Conservation (phyloP, 2,113 vertebrate genomes). For the Myotis yumanensis region DNA sequence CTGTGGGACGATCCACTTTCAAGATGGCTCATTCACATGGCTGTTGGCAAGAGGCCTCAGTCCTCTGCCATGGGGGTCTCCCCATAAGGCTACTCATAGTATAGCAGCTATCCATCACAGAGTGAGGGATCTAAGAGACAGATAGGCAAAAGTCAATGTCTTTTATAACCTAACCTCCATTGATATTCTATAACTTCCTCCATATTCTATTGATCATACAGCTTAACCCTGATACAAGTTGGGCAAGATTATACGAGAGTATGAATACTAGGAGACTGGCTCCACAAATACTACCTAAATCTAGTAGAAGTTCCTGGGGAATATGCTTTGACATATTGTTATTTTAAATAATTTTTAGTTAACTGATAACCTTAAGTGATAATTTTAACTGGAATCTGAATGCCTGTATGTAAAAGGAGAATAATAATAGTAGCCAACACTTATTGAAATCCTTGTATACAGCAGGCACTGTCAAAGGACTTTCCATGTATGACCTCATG, state of each 20-base stretch:
- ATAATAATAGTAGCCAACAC: not conserved
- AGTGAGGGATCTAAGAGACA: not conserved
- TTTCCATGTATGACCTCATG: not conserved
- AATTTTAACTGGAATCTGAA: not conserved
- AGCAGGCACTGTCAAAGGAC: not conserved
- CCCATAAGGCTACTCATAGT: not conserved
- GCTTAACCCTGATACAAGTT: not conserved
- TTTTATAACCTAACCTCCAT: not conserved
- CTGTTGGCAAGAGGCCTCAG: not conserved
- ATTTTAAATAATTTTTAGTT: constrained; percentile 27
- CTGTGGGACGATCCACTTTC: not conserved
- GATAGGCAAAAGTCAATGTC: not conserved
- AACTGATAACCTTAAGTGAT: not conserved
- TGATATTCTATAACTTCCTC: not conserved
- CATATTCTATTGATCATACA: not conserved
- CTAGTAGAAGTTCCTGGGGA: not conserved
- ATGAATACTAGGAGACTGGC: not conserved
- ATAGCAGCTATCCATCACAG: not conserved
- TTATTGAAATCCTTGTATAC: not conserved
- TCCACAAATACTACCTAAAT: not conserved
- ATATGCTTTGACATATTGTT: not conserved
- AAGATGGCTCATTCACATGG: not conserved
- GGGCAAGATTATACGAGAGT: not conserved
- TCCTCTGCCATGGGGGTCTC: not conserved
- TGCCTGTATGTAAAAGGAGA: not conserved